Base-by-base conservation (phyloP, 2,113 vertebrate species). In the Corythoichthys haematopterus region DNA sequence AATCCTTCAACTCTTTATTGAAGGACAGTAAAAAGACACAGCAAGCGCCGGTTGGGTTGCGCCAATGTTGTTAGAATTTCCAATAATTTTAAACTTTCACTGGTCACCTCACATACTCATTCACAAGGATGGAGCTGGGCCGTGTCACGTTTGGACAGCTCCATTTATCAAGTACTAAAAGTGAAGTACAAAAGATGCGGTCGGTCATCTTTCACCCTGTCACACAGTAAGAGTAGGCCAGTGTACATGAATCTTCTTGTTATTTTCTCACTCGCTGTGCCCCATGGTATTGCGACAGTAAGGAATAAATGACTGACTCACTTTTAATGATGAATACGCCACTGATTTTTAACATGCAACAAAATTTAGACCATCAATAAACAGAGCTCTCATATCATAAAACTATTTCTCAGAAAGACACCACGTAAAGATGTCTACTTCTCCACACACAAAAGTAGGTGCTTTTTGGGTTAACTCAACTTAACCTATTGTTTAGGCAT, bases 151-250 rank as follows among this genome's bases (percentile, higher is more conserved):
- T 37, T 78, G 65, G 79, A 92, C 64, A 80, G 83, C 76, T 82
- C 76, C 70, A 90, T 91, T 81, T 67, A 89, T 91, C 89, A 93
- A 83, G 55, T 61, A 68, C 67, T 80, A 87, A 92, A 92, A 85
- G 73, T 81, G 80, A 88, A 85, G 65, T 77, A 51, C 52, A 84
- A 43, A 43, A 43, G 88, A 90, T 58, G 79, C 76, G 53, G 72
- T 56, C 84, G 88, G 72, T 72, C 0, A 87, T 91, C 89, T 84
- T 83, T 92, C 86, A 90, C 40, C 71, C 85, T 91, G 77, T 88
- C 84, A 88, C 66, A 58, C 48, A 75, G 74, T 85, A 74, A 88
- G 80, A 86, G 68, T 58, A 70, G 15, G 59, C 71, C 10, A 59
- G 83, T 68, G 61, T 69, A 66, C 72, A 89, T 89, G 86, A 92